Base-by-base conservation (phyloP, 2,797 vertebrate species). In the Mormyrus proboscirostris region DNA sequence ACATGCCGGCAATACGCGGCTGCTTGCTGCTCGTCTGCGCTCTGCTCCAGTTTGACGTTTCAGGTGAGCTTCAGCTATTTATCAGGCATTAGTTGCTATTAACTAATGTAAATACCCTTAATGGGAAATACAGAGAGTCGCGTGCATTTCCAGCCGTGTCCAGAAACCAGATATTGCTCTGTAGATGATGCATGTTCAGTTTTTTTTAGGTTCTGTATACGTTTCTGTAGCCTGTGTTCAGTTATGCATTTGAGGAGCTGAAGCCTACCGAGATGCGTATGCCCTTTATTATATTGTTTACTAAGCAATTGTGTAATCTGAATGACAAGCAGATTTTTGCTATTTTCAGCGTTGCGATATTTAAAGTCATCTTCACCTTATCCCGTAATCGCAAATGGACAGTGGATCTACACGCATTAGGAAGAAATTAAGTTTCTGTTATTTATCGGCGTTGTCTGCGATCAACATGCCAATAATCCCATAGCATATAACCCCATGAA, bases 51-150 rank as follows among this genome's bases (percentile, higher is more conserved):
- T 62, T 89, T 33, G 14, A 86, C 57, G 65, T 89, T 53, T 85
- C 89, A 89, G 89, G 89, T 89, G 62, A 89, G 83, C 82, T 1
- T 86, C 50, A 49, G 47, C 53, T 65, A 69, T 73, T 86, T 89
- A 51, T 50, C 89, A 86, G 83, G 59, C 50, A 57, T 47, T 8
- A 47, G 38, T 2, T 16, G 6, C 51, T 55, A 12, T 53, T 25
- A 86, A 55, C 4, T 53, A 2, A 33, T 12, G 51, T 65, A 88
- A 44, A 9, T 38, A 2, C n/a, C 16, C 51, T 47, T 25, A 16
- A 33, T 33, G n/a, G 9, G 7, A 49, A 83, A 50, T 38, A 19
- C 25, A 10, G n/a, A 5, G 49, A 86, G 29, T 25, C 25, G 47
- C 29, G 2, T 86, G 29, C 47, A 44, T 49, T 49, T 50, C 22